Base-by-base conservation (phyloP, 2,113 vertebrate species). In the Scortum barcoo region DNA sequence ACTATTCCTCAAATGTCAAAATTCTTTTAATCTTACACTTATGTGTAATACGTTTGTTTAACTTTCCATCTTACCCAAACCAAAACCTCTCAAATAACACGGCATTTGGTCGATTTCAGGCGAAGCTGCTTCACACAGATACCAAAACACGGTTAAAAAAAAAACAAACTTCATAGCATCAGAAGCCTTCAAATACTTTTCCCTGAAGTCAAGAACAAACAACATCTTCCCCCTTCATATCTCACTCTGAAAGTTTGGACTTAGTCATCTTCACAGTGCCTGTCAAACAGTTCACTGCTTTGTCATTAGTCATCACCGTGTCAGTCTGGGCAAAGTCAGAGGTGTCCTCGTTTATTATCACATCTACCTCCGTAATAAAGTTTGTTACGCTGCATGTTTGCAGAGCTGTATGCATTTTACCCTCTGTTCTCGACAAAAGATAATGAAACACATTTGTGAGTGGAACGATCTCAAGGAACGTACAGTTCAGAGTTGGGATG, bases 211-310 rank as follows among this genome's bases (percentile, higher is more conserved):
- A 42, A 85, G 80, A 87, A 83, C 79, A 87, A 91, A 88, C 78
- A 88, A 42, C 75, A 79, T 83, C 76, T 76, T 30, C 74, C 84
- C 65, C 70, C 68, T 85, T 86, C 86, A 57, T 73, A 69, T 90
- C 86, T 86, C 82, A 91, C 90, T 91, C 80, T 86, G 87, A 94
- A 89, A 93, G 89, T 91, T 91, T 85, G 78, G 81, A 86, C 79
- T 94, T 91, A 94, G 88, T 94, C 93, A 94, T 93, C 89, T 88
- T 93, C 91, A 85, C 93, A 86, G 86, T 48, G 86, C 92, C 86
- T 91, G 89, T 93, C 85, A 92, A 91, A 89, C 92, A 89, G 86
- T 86, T 89, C 75, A 69, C 90, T 90, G 89, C 86, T 87, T 77
- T 90, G 91, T 91, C 92, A 91, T 90, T 84, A 79, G 85, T 86